Base-by-base conservation (phyloP, 2,888 invertebrate genomes). In the Cephus nigrinus region DNA sequence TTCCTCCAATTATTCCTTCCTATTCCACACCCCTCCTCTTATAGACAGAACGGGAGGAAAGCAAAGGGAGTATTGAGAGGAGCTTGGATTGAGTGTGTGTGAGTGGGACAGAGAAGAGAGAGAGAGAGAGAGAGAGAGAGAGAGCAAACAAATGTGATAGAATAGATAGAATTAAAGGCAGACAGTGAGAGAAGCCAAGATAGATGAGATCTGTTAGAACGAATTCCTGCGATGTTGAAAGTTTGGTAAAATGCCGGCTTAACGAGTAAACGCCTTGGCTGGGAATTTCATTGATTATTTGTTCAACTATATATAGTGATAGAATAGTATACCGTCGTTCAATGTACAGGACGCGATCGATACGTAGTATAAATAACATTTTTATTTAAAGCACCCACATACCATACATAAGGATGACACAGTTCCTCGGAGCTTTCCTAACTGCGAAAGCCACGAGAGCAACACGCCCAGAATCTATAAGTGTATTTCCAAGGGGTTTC, bases 21-120 rank as follows among this genome's bases (percentile, higher is more conserved):
- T 23, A n/a, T n/a, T 33, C 4, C 74, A 1, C 35, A 1, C 35
- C 3, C 4, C 35, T 31, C 23, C 2, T 23, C 2, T 73, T 69
- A 68, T 68, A 77, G 77, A 73, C 68, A 73, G 69, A 69, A n/a
- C 74, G 1, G 69, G 69, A 68, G 75, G 71, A 73, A 74, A 71
- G 74, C 76, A 40, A 31, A 74, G 32, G 15, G 31, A 40, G 11
- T 55, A 55, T 55, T 55, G 55, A 55, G 55, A 23, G 9, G 2
- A 23, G 23, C 5, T 15, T 55, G 23, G 55, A 55, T 23, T 1
- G 23, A 55, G 55, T 23, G 55, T 5, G 55, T 11, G 35, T 12
- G 35, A 35, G 35, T 35, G 11, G 11, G 35, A 35, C 12, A 55
- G 15, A 35, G 32, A n/a, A 40, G 12, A 40, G 4, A 55, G 55